phyloP scores from a whole-genome alignment of 1,140 invertebrate genomes.

The Manduca sexta region DNA sequence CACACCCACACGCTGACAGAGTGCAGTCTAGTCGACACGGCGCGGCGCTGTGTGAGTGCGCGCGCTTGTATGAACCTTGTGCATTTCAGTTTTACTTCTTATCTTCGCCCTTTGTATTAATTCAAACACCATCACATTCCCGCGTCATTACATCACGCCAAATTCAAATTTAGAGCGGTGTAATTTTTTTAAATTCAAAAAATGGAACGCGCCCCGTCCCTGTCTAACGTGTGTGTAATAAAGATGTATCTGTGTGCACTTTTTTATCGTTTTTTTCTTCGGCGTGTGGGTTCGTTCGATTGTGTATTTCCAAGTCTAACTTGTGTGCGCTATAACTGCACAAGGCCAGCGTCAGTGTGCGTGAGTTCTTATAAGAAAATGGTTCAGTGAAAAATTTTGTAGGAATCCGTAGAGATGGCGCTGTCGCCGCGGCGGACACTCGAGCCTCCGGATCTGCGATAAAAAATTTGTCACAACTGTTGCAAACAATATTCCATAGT shows the following conservation, averaged over 20 bases:
- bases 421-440: conserved; percentile 39
- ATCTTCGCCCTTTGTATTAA: conserved; percentile 47
- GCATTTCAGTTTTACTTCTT: conserved; percentile 58
- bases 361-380: conserved; percentile 70
- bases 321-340: conserved; percentile 26
- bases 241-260: conserved; percentile 47
- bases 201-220: neutral
- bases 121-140: conserved; percentile 37
- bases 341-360: conserved; percentile 24
- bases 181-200: conserved; percentile 8
- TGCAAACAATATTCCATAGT: conserved; percentile 3
- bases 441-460: conserved; percentile 12
- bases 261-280: conserved; percentile 72
- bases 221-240: neutral
- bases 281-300: conserved; percentile 67
- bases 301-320: conserved; percentile 35
- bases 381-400: conserved; percentile 67
- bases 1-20: conserved; percentile 41
- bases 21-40: conserved; percentile 51
- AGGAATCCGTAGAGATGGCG: conserved; percentile 66
- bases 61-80: conserved; percentile 60
- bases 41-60: conserved; percentile 40
- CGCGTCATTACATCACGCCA: conserved; percentile 14
- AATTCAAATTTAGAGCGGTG: conserved; percentile 8
- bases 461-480: conserved; percentile 44